Conservation (phyloP, 2,113 vertebrate species). For the Pelecanus crispus region DNA sequence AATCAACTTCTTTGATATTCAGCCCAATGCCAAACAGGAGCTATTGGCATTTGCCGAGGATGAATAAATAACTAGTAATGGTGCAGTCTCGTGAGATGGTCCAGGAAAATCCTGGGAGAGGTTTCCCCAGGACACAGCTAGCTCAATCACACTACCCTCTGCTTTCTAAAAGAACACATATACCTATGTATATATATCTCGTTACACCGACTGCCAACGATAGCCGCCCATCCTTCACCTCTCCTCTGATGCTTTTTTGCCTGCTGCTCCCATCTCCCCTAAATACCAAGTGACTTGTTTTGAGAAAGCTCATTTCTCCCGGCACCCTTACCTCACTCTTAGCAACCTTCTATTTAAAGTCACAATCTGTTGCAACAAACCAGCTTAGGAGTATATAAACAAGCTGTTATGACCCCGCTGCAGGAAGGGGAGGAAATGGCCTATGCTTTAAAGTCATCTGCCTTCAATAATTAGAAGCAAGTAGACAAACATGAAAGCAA, state of each 20-base stretch:
- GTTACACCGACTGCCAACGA: background rate
- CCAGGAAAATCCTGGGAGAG: constrained; percentile 33
- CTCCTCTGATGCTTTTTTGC: background rate
- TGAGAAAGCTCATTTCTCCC: constrained; percentile 1
- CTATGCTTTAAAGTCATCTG: constrained; percentile 51
- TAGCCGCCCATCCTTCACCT: background rate
- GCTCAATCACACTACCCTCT: background rate
- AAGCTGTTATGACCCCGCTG: background rate
- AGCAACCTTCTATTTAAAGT: constrained; percentile 51
- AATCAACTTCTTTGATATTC: constrained; percentile 60
- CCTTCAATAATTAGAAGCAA: constrained; percentile 51
- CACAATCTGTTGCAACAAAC: constrained; percentile 35
- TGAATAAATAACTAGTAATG: constrained; percentile 9
- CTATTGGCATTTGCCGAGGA: constrained; percentile 32
- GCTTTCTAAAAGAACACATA: background rate
- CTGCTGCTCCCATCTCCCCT: constrained; percentile 32
- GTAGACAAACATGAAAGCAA: constrained; percentile 32
- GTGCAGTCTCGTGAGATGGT: background rate
- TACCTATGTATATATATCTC: background rate
- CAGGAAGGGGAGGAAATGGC: constrained; percentile 41
- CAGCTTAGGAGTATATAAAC: background rate
- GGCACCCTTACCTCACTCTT: constrained; percentile 33
- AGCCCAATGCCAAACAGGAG: constrained; percentile 45
- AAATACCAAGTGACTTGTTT: constrained; percentile 42
- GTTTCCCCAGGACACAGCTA: background rate